phyloP scores from a whole-genome alignment of 2,888 invertebrate species.

The Uropetala carovei region DNA sequence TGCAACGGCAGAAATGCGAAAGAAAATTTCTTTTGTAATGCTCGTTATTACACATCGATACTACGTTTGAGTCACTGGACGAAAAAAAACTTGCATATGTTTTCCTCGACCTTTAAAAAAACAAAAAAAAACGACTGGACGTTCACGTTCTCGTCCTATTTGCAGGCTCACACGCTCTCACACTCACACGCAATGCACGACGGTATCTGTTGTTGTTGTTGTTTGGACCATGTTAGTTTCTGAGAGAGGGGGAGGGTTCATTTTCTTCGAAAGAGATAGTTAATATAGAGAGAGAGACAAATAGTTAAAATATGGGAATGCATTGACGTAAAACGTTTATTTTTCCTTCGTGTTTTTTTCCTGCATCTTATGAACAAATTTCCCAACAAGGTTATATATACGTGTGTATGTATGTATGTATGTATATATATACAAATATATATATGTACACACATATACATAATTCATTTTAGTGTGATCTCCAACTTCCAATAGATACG shows the following conservation, averaged over 20 bases:
- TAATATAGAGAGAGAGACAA: slow-evolving; percentile 63
- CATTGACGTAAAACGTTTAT: background rate
- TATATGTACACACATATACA: background rate
- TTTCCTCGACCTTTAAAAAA: background rate
- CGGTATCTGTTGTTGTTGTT: background rate
- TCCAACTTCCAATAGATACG: background rate
- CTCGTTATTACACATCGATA: too few relatives aligned
- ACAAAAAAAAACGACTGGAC: background rate
- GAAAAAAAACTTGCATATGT: background rate
- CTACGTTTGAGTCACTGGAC: background rate
- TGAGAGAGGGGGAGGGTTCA: background rate
- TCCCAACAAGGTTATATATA: slow-evolving; percentile 22
- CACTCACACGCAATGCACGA: background rate
- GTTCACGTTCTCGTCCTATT: background rate
- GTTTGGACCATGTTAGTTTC: background rate
- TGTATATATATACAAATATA: slow-evolving; percentile 7
- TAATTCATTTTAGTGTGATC: background rate
- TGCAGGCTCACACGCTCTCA: background rate
- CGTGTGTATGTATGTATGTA: background rate
- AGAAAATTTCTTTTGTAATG: background rate
- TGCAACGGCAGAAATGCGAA: background rate
- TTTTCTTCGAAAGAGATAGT: slow-evolving; percentile 22
- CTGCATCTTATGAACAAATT: background rate
- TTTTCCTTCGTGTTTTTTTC: background rate
- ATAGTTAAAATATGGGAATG: slow-evolving; percentile 42